Conservation (phyloP, 2,113 vertebrate genomes). For the Donacobius atricapilla region DNA sequence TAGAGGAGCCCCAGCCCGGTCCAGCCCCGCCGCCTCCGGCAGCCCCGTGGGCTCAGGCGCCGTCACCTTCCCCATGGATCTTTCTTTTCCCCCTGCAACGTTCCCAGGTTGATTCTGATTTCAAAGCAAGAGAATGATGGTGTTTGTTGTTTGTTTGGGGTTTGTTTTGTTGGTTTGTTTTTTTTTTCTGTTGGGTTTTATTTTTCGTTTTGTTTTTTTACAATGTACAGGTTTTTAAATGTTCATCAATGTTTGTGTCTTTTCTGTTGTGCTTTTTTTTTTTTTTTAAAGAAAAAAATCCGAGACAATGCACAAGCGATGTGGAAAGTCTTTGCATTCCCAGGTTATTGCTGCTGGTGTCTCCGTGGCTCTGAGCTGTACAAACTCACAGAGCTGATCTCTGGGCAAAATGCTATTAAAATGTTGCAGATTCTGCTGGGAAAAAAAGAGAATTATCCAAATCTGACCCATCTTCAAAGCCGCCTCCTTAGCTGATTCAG, state of each 20-base stretch:
- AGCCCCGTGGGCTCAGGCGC: background rate
- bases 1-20: conserved; percentile 31
- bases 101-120: conserved; percentile 41
- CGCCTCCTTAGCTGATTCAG: background rate
- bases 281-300: background rate
- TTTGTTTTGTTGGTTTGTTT: background rate
- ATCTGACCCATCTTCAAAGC: background rate
- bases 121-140: background rate
- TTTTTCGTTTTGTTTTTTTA: background rate
- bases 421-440: conserved; percentile 11
- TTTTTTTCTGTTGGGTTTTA: background rate
- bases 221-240: conserved; percentile 48
- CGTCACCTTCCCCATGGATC: background rate
- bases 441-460: background rate
- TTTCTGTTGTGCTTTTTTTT: conserved; percentile 23
- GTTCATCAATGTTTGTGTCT: conserved; percentile 29
- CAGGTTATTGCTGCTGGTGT: conserved; percentile 22
- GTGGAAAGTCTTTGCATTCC: conserved; percentile 24
- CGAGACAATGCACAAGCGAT: conserved; percentile 17
- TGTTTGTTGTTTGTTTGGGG: conserved; percentile 46
- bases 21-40: background rate
- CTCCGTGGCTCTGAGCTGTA: background rate
- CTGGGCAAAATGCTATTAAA: background rate
- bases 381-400: background rate
- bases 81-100: background rate